Evolutionary conservation across 1,140 invertebrate species (phyloP).

Genomic region (Sipha flava): DNA sequence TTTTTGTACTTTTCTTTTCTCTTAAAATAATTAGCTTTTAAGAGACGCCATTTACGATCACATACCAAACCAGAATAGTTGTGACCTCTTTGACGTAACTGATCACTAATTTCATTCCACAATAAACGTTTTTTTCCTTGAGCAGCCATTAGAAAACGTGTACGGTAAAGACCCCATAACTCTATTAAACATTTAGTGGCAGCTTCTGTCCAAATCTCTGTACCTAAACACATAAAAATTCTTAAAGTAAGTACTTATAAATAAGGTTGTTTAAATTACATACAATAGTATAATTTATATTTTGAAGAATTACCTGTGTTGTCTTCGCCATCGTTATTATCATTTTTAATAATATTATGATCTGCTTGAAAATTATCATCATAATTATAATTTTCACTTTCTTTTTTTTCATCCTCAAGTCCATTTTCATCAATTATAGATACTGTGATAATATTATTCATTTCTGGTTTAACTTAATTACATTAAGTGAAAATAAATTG

Average conservation of each 20-base stretch:
- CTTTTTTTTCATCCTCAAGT: not conserved
- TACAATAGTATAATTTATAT: not conserved
- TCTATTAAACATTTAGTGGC: conserved; percentile 12
- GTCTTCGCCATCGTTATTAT: not conserved
- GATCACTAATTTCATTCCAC: conserved; percentile 10
- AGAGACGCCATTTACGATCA: conserved; percentile 24
- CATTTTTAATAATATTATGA: not conserved
- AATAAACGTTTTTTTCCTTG: conserved; percentile 21
- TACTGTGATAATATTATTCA: not conserved
- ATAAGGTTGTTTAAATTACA: not conserved
- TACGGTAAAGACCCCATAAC: conserved; percentile 3
- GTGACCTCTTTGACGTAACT: not conserved
- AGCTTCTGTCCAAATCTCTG: conserved; percentile 8
- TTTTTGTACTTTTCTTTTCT: conserved; percentile 26
- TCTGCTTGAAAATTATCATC: not conserved
- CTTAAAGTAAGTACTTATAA: not conserved
- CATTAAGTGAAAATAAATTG: not conserved
- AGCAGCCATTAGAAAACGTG: not conserved
- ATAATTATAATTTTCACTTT: not conserved
- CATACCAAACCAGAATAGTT: conserved; percentile 6
- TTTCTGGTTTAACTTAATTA: not conserved
- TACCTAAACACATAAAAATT: not conserved
- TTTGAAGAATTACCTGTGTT: not conserved
- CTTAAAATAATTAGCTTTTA: conserved; percentile 15
- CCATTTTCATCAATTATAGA: not conserved